Conservation (phyloP, 1,140 invertebrate species). For the Drosophila kanapiae region DNA sequence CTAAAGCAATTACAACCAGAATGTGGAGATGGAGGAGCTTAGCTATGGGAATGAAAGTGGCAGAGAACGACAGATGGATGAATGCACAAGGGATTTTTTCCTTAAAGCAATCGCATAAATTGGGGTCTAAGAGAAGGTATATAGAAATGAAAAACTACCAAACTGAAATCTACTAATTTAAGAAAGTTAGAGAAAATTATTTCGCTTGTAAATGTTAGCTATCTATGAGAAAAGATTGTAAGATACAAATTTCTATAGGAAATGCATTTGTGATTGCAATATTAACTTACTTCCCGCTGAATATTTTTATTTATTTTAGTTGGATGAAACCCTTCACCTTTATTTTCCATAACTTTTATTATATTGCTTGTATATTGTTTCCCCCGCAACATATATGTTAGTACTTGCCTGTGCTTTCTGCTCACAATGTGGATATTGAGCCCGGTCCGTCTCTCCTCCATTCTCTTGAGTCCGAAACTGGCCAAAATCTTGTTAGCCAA, state of each 20-base stretch:
- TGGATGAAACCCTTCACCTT: not conserved
- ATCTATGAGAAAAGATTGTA: not conserved
- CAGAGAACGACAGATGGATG: conserved; percentile 39
- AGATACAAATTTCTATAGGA: too few species aligned
- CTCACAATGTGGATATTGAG: conserved; percentile 25
- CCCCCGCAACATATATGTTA: not conserved
- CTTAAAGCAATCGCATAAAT: conserved; percentile 48
- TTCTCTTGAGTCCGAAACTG: conserved; percentile 41
- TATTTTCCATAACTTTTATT: not conserved
- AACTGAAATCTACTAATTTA: not conserved
- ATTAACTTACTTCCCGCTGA: not conserved
- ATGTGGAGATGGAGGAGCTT: conserved; percentile 32
- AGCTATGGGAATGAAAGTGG: conserved; percentile 31
- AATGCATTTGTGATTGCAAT: not conserved
- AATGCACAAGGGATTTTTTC: conserved; percentile 32
- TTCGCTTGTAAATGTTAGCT: too few species aligned
- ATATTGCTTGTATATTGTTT: not conserved
- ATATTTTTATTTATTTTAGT: not conserved
- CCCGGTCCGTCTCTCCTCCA: conserved; percentile 2
- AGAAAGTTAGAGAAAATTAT: not conserved
- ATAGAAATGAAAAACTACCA: not conserved
- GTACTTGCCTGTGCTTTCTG: conserved; percentile 4
- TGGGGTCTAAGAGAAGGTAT: not conserved
- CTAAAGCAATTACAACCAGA: conserved; percentile 55
- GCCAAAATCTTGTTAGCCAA: conserved; percentile 71